Percentiles rank a stretch among this genome's conserved stretches.
Evolutionary conservation across 2,113 vertebrate genomes (phyloP).

Genomic region (Cyanoderma ruficeps): DNA sequence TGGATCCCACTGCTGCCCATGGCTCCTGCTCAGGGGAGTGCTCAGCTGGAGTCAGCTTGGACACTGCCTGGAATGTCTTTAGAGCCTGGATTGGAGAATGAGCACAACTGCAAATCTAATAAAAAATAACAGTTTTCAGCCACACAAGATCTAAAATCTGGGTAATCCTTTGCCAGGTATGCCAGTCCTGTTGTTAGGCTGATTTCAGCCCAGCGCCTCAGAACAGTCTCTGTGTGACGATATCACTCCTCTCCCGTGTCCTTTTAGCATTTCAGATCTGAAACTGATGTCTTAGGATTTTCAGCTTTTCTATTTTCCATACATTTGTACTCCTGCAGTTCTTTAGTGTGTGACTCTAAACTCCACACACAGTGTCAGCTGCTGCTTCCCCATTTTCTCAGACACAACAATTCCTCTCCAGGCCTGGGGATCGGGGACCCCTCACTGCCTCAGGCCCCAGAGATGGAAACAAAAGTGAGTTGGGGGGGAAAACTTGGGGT

Average conservation of each 20-base stretch:
- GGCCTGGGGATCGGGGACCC: background rate
- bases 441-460: background rate
- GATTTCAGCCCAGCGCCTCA: background rate
- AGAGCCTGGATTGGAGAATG: background rate
- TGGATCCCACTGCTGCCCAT: accelerated
- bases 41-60: accelerated
- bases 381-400: background rate
- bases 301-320: accelerated
- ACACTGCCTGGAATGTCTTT: background rate
- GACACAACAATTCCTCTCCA: background rate
- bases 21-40: accelerated
- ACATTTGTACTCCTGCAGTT: accelerated
- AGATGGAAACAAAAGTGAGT: background rate
- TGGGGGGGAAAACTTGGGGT: background rate
- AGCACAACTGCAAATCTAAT: background rate
- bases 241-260: background rate
- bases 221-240: accelerated
- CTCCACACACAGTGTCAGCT: background rate
- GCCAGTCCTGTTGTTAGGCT: accelerated
- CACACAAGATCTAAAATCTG: background rate
- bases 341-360: background rate
- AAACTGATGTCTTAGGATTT: background rate
- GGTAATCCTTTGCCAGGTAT: background rate
- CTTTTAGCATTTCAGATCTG: background rate
- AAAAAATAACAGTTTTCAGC: background rate